phyloP scores from a whole-genome alignment of 2,888 invertebrate genomes.

The Microchrysa polita region DNA sequence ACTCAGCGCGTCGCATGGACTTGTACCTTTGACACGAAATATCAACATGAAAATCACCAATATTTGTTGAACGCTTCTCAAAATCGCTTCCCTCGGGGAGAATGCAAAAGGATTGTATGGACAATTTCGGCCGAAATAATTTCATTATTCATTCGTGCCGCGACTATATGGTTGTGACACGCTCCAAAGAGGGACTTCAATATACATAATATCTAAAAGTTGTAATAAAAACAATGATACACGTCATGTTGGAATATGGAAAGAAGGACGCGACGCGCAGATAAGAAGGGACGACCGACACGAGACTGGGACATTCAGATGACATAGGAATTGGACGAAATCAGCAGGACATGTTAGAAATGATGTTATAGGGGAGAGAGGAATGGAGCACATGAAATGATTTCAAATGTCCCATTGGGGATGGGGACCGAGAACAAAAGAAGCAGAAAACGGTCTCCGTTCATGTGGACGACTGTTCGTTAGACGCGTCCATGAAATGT shows the following conservation, averaged over 20 bases:
- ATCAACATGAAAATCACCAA: constrained; percentile 45
- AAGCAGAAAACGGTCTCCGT: not conserved
- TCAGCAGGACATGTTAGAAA: constrained; percentile 24
- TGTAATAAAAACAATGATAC: constrained; percentile 39
- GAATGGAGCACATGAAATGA: constrained; percentile 2
- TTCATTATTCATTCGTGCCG: constrained; percentile 43
- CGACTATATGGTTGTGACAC: not conserved
- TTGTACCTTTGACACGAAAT: constrained; percentile 44
- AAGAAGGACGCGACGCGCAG: not conserved
- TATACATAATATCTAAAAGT: constrained; percentile 1
- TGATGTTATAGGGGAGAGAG: not conserved
- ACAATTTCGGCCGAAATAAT: constrained; percentile 44
- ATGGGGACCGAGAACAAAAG: constrained; percentile 1
- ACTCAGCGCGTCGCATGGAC: constrained; percentile 27
- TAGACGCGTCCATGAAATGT: not conserved
- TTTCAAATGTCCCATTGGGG: not conserved
- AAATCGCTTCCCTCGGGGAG: constrained; percentile 30
- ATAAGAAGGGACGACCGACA: not conserved
- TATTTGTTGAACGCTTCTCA: constrained; percentile 43
- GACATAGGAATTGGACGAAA: constrained; percentile 33
- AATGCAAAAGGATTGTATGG: constrained; percentile 45
- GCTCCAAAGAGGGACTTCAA: not conserved
- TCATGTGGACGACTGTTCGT: not conserved
- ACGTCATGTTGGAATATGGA: not conserved
- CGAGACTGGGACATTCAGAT: not conserved